Evolutionary conservation across 2,113 vertebrate genomes (phyloP), one percentile per base, ranked within the genome.

Genomic region (Sturnus vulgaris): DNA sequence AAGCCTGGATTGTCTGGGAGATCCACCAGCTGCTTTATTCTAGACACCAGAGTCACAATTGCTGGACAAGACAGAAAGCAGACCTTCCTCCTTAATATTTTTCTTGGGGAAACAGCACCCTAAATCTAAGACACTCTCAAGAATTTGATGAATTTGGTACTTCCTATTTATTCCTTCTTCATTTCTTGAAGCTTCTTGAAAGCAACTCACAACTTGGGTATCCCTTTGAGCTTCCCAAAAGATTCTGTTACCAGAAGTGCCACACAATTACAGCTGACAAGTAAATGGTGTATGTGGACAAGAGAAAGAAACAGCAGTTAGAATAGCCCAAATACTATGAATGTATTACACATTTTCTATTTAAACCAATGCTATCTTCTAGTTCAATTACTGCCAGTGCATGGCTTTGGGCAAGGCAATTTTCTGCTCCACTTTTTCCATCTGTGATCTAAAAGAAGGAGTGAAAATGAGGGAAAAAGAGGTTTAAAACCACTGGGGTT

Each of bases 371-470:
- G 72, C 37, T 93, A 40, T 84, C 88, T 3, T 3, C 69, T 92
- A 52, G 65, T 94, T 87, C 78, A 96, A 33, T 96, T 97, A 91
- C 63, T 91, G 94, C 87, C 89, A 76, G 37, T 31, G 50, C 77
- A n/a, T 91, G 50, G 94, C 91, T 95, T 91, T 91, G 77, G 87
- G 84, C 90, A 70, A 94, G 91, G 68, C 87, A 94, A 97, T 95
- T 97, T 95, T 96, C 94, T 97, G 95, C 95, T 97, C 95, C 39
- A 95, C 66, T 97, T 95, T 96, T 95, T 92, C 91, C 84, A 87
- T 95, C 89, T 95, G 79, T 77, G 93, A 82, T 77, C 27, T 53
- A 28, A 88, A 89, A 91, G 63, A 88, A 72, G 73, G 61, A 76
- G 50, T 88, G 55, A 82, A 95, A 94, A 95, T 0, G 0, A 23